These are phyloP conservation scores for Cranoglanis bouderius DNA, from an alignment of 2,113 vertebrate species.

Conservation along the genomic window DNA sequence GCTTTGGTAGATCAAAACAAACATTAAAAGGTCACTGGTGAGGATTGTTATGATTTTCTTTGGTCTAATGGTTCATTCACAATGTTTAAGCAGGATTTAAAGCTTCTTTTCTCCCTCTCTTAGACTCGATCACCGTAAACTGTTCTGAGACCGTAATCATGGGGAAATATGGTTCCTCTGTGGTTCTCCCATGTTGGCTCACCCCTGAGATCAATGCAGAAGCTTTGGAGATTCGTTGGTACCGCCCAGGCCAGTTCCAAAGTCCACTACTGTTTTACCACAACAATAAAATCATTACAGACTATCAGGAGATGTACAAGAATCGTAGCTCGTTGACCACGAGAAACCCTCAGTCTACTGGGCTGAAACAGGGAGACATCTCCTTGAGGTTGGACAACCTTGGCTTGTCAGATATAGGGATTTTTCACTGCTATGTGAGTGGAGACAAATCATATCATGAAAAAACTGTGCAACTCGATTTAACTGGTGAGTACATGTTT, in stretches of 20 bases:
- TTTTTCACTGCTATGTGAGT: constrained; percentile 63
- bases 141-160: not conserved
- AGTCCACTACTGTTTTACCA: constrained; percentile 41
- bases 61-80: not conserved
- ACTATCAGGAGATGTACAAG: not conserved
- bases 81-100: not conserved
- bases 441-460: constrained; percentile 45
- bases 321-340: constrained; percentile 57
- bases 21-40: not conserved
- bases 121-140: constrained; percentile 42
- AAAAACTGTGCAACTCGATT: not conserved
- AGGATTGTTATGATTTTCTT: not conserved
- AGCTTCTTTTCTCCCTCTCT: not conserved
- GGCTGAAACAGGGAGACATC: constrained; percentile 61
- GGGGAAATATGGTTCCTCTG: not conserved
- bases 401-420: constrained; percentile 49
- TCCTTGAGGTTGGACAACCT: constrained; percentile 62
- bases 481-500: constrained; percentile 62
- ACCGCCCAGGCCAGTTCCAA: not conserved
- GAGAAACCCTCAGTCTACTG: constrained; percentile 37
- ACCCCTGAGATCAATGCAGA: constrained; percentile 55
- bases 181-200: constrained; percentile 65
- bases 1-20: not conserved
- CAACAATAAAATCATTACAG: not conserved
- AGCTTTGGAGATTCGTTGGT: constrained; percentile 64